phyloP scores from a whole-genome alignment of 1,140 invertebrate species.

The Metaphire vulgaris region DNA sequence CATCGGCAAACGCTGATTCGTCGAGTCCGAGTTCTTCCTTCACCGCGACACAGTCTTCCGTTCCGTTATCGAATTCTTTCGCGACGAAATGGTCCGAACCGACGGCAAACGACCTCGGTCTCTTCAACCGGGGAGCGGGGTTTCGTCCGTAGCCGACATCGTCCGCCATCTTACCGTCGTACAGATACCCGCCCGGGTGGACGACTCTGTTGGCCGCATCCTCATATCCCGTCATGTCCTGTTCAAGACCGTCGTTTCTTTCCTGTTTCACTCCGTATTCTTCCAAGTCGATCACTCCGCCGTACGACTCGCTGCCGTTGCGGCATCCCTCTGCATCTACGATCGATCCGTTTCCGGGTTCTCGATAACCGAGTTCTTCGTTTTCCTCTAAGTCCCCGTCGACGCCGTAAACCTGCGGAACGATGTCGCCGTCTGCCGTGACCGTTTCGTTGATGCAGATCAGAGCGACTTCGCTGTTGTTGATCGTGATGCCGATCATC shows the following conservation, averaged over 20 bases:
- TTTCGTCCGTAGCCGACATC: not conserved
- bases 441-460: slow-evolving; percentile 14
- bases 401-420: slow-evolving; percentile 6
- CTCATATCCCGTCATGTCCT: not conserved
- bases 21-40: not conserved
- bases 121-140: not conserved
- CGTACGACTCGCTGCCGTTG: not conserved
- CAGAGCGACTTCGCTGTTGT: slow-evolving; percentile 10
- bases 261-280: not conserved
- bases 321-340: not conserved
- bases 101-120: not conserved
- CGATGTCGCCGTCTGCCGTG: not conserved
- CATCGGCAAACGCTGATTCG: no score
- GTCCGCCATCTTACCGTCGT: not conserved
- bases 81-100: not conserved
- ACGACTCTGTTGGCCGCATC: not conserved
- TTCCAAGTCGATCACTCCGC: not conserved
- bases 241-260: not conserved
- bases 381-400: not conserved
- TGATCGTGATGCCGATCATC: slow-evolving; percentile 11
- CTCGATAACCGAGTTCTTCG: not conserved
- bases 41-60: not conserved
- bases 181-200: not conserved
- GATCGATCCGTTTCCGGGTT: not conserved
- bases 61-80: not conserved